Conservation (phyloP, 2,113 vertebrate species). For the Gobio gobio region DNA sequence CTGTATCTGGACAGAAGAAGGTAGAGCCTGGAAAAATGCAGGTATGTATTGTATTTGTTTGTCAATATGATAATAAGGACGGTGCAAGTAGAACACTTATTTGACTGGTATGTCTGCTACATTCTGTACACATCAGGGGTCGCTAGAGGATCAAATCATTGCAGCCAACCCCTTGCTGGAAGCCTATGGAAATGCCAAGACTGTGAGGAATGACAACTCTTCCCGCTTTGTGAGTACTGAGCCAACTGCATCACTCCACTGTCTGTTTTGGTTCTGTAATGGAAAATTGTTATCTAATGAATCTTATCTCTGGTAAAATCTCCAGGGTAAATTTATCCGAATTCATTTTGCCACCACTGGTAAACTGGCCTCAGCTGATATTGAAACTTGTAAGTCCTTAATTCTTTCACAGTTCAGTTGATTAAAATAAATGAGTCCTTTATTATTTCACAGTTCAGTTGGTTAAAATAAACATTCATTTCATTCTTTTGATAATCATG, state of each 20-base stretch:
- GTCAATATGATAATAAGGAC: background rate
- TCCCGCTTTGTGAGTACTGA: constrained; percentile 77
- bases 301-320: background rate
- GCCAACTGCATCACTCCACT: background rate
- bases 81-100: background rate
- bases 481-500: background rate
- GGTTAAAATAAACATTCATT: background rate
- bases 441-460: background rate
- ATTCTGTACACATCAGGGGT: constrained; percentile 76
- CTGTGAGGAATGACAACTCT: constrained; percentile 82
- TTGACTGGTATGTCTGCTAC: background rate
- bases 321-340: constrained; percentile 91
- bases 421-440: constrained; percentile 53
- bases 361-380: constrained; percentile 94
- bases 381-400: constrained; percentile 88
- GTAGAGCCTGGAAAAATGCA: constrained; percentile 79
- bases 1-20: constrained; percentile 79
- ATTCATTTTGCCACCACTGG: constrained; percentile 90
- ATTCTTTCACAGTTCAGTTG: background rate
- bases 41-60: constrained; percentile 63
- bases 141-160: constrained; percentile 85
- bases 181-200: constrained; percentile 82
- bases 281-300: background rate
- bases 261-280: constrained; percentile 15
- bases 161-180: constrained; percentile 80